Conservation (phyloP, 2,797 vertebrate genomes). For the Anisognathus igniventris region DNA sequence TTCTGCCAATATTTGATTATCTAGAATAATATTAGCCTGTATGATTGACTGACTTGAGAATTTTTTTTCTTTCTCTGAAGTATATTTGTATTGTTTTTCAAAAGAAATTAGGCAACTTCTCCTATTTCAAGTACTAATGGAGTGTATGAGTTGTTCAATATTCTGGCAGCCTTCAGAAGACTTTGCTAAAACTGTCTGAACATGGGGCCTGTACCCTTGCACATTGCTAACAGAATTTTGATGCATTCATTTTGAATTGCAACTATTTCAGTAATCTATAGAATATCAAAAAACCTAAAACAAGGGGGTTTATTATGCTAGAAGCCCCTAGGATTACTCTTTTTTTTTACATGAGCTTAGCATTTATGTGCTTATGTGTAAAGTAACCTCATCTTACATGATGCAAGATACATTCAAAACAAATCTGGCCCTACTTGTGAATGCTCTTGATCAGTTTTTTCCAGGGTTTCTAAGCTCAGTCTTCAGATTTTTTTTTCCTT, state of each 20-base stretch:
- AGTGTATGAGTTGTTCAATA: not conserved
- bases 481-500: not conserved
- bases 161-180: not conserved
- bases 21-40: not conserved
- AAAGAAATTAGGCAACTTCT: not conserved
- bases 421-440: not conserved
- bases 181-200: not conserved
- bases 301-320: not conserved
- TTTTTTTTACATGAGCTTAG: not conserved
- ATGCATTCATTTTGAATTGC: not conserved
- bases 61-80: not conserved
- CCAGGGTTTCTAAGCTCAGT: not conserved
- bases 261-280: not conserved
- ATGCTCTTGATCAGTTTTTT: not conserved
- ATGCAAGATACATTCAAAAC: not conserved
- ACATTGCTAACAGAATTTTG: not conserved
- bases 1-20: slow-evolving; percentile 6
- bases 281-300: not conserved
- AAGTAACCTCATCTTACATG: not conserved
- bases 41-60: not conserved
- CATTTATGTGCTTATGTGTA: not conserved
- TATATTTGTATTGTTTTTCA: not conserved
- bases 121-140: not conserved
- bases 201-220: rapidly evolving
- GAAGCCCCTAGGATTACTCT: not conserved